Evolutionary conservation across 2,888 invertebrate species (phyloP), one percentile per base, ranked within the genome.

Genomic region (Liopterus haemorrhoidalis): DNA sequence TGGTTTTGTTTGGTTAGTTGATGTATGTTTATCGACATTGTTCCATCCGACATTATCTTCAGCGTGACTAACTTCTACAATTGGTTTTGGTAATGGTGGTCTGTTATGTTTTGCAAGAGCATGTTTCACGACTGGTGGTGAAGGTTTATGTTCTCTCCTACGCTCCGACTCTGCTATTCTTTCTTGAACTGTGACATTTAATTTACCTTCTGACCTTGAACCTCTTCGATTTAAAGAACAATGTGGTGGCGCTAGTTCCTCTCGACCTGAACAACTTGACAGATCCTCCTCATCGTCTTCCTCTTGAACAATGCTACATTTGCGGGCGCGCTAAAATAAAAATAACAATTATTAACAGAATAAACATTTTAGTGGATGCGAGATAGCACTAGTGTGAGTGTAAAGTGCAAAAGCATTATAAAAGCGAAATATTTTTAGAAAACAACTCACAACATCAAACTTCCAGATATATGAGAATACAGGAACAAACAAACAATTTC

Each of bases 261-360:
- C 79, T 6, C 76, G 71, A 14, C 76, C 76, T 5, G 76, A 71
- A 54, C 73, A 73, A 52, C 76, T 62, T 28, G 74, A 66, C 50
- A 72, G 73, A 56, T 86, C 90, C 59, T 93, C 92, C 61, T 88
- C 85, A 59, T 91, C 92, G 57, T 93, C 93, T 64, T 94, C 94
- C 62, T 89, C 89, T 57, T 89, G 85, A 15, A 93, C 92, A 58
- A 93, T 90, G 60, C 90, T 90, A 70, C 91, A 93, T 63, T 92
- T 92, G 38, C 91, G 77, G 16, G 81, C 79, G 38, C 88, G 75
- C 73, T 80, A 67, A 45, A 66, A 67, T 65, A 67, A 42, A 16
- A 49, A 49, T 20, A 35, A 41, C 43, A 21, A 27, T 27, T 30
- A 18, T n/a, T n/a, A n/a, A n/a, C n/a, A n/a, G n/a, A n/a, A n/a